Base-by-base conservation (phyloP, 2,888 invertebrate species). In the Camponotus fellah region DNA sequence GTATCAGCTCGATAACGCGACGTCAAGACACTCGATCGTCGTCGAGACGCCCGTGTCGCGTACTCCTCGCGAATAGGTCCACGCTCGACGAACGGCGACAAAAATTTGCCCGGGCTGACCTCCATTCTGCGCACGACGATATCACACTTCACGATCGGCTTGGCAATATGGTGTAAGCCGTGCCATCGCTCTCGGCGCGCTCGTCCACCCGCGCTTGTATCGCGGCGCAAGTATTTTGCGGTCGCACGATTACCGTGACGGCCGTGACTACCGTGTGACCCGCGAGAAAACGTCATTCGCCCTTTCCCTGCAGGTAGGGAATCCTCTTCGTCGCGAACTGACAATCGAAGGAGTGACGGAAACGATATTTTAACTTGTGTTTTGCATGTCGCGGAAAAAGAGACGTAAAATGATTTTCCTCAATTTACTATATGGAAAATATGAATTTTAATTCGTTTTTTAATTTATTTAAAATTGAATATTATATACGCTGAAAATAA, bases 131-230 rank as follows among this genome's bases (percentile, higher is more conserved):
- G 79, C 85, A 84, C 76, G 83, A 84, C 88, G 88, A 88, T 91
- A 92, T 91, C 91, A 90, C 92, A 89, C 91, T 92, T 91, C 90
- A 89, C 91, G 92, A 90, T 90, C 91, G 88, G 89, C 85, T 92
- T 85, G 87, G 90, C 91, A 90, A 91, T 89, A 86, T 85, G 89
- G 81, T 87, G 87, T 88, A 85, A 88, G 84, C 85, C 85, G 84
- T 84, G 72, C 76, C 58, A 60, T 71, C 79, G 58, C 69, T 9
- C 17, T 37, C 64, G 49, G 2, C 68, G 32, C 56, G 71, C 79
- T 77, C 79, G 76, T 56, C 82, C 49, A 43, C 68, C 84, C 66
- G 72, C 60, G 85, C 75, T 69, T 69, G 60, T 80, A 80, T 80
- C 74, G 60, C 80, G 75, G 66, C 83, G 76, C 82, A 81, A 80